Evolutionary conservation across 1,140 invertebrate species (phyloP), one percentile per base, ranked within the genome.

Genomic region (Asobara japonica): DNA sequence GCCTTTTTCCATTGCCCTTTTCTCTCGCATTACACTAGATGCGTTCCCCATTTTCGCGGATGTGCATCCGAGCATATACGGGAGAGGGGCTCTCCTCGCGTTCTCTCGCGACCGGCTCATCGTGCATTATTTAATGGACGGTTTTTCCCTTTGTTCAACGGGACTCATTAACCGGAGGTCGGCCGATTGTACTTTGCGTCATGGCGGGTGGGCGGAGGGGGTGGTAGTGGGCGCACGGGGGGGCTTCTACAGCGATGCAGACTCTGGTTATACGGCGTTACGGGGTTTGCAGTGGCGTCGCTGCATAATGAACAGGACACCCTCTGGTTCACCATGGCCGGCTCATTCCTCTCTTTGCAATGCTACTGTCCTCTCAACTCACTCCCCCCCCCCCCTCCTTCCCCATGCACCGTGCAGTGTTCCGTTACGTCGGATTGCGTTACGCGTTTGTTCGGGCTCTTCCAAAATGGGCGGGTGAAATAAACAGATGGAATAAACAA

Each of bases 251-350:
- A 74, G 60, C 65, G 68, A 16, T 45, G 41, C 41, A 45, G 48
- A 48, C 31, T 45, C 41, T 16, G 41, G 41, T 45, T n/a, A 16
- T 45, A 20, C 29, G 45, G 66, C 48, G 33, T 62, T 62, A 69
- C 51, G 20, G 69, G 71, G 56, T 36, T 45, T 77, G 72, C 72
- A 77, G 66, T 73, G 72, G 78, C 81, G 77, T 78, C 77, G 78
- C 77, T 85, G 83, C 83, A 85, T 84, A 85, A 84, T 84, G 82
- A 85, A 84, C 81, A 82, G 79, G 82, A 83, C 82, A 79, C 77
- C 76, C 69, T 73, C 75, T 74, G 71, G 72, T 65, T 48, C 38
- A 71, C 65, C 60, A 62, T 68, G 65, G 29, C 38, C 36, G 61
- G 64, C 74, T 65, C 72, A 74, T 41, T 56, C 65, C 70, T 70